Evolutionary conservation across 2,888 invertebrate species (phyloP).

Genomic region (Autographa gamma): DNA sequence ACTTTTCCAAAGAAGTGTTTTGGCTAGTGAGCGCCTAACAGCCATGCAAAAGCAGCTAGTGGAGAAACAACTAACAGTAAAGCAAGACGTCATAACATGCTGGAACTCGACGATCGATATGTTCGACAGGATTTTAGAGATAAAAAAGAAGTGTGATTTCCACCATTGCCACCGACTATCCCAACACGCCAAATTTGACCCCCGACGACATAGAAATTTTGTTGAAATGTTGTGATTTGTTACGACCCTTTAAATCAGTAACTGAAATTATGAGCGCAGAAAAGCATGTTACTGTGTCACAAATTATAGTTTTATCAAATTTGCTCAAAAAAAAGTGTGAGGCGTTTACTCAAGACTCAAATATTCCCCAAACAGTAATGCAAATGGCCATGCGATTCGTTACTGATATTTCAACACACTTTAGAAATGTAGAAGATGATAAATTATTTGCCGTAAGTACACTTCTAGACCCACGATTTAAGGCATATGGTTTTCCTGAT

Average conservation of each 20-base stretch:
- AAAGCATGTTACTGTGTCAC: slow-evolving; percentile 17
- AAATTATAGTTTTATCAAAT: slow-evolving; percentile 10
- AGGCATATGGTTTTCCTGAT: not conserved
- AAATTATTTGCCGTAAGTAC: slow-evolving; percentile 18
- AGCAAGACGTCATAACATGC: slow-evolving; percentile 31
- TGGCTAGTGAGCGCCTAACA: slow-evolving; percentile 23
- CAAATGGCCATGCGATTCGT: slow-evolving; percentile 10
- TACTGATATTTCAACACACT: slow-evolving; percentile 3
- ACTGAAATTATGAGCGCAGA: slow-evolving; percentile 18
- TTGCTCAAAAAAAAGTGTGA: slow-evolving; percentile 6
- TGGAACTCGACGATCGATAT: slow-evolving; percentile 33
- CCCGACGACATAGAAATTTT: slow-evolving; percentile 13
- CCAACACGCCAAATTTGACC: slow-evolving; percentile 17
- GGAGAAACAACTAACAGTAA: slow-evolving; percentile 8
- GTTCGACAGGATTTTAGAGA: slow-evolving; percentile 18
- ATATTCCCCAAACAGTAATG: slow-evolving; percentile 6
- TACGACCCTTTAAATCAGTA: slow-evolving; percentile 12
- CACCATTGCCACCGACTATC: slow-evolving; percentile 29
- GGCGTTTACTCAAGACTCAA: slow-evolving; percentile 1
- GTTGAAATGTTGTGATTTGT: not conserved
- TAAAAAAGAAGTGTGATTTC: slow-evolving; percentile 25
- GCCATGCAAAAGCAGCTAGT: slow-evolving; percentile 26
- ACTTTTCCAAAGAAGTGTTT: slow-evolving; percentile 19
- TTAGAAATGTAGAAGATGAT: slow-evolving; percentile 13
- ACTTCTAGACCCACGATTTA: too few species aligned